phyloP scores from a whole-genome alignment of 2,113 vertebrate genomes.

The Pelusios castaneus region DNA sequence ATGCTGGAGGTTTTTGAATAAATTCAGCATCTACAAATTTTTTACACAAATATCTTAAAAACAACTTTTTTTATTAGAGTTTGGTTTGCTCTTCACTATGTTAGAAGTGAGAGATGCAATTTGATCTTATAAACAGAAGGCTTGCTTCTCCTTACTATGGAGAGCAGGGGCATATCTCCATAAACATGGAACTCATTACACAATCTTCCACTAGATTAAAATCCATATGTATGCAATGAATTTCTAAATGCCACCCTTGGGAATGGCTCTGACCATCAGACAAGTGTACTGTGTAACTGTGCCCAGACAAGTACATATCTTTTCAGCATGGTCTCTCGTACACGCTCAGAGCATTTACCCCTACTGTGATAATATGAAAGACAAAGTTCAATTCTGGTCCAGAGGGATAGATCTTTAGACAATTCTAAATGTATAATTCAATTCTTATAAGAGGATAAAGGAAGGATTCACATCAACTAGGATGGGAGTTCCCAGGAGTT shows the following conservation, averaged over 20 bases:
- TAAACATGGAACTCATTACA: too few relatives aligned
- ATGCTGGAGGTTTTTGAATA: background rate
- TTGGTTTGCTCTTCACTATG: background rate
- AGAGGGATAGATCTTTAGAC: background rate
- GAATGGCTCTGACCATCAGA: background rate
- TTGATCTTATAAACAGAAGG: background rate
- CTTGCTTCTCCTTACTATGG: background rate
- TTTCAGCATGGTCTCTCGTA: fast-evolving
- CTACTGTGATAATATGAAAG: fast-evolving
- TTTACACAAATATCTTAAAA: background rate
- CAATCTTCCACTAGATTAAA: too few relatives aligned
- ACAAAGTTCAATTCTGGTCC: background rate
- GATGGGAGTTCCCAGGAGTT: constrained; percentile 41
- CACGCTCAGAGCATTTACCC: fast-evolving
- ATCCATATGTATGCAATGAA: fast-evolving
- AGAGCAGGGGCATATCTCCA: background rate
- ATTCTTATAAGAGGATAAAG: constrained; percentile 47
- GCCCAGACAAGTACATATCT: fast-evolving
- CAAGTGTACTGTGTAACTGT: fast-evolving
- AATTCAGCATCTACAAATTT: background rate
- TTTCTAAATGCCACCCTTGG: fast-evolving
- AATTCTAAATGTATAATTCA: background rate
- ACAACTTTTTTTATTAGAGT: background rate
- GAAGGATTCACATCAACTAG: constrained; percentile 13
- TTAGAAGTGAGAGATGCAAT: background rate